Evolutionary conservation across 2,113 vertebrate genomes (phyloP).

Genomic region (Neotragus moschatus): DNA sequence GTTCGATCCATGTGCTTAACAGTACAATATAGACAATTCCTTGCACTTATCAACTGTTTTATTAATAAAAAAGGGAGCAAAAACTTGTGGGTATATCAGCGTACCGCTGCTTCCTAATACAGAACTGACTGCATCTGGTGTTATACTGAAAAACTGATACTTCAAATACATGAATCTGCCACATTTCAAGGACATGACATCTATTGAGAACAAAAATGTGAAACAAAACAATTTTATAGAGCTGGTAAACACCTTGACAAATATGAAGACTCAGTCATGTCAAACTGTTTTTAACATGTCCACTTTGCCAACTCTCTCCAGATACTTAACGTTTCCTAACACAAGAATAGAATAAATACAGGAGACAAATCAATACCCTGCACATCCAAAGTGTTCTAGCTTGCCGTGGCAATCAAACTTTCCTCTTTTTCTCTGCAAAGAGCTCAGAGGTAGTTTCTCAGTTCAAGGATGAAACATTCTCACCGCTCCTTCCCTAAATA

Average conservation of each 20-base stretch:
- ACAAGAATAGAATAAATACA: conserved; percentile 67
- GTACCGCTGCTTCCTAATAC: not conserved
- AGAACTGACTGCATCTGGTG: not conserved
- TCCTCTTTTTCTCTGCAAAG: conserved; percentile 61
- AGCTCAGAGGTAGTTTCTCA: conserved; percentile 59
- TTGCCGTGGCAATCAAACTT: conserved; percentile 61
- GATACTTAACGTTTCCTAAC: conserved; percentile 65
- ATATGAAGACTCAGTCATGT: conserved; percentile 68
- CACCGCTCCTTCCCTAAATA: conserved; percentile 42
- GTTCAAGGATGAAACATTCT: conserved; percentile 74
- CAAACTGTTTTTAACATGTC: conserved; percentile 65
- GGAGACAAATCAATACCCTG: conserved; percentile 65
- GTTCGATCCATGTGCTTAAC: conserved; percentile 37
- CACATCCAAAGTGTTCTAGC: conserved; percentile 54
- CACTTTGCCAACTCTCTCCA: conserved; percentile 63
- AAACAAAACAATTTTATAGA: conserved; percentile 48
- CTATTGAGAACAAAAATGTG: conserved; percentile 55
- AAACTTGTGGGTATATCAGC: not conserved
- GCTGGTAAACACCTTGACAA: conserved; percentile 66
- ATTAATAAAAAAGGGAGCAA: not conserved
- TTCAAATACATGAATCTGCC: conserved; percentile 51
- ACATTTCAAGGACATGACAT: conserved; percentile 69
- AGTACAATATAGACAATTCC: not conserved
- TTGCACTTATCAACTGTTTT: not conserved
- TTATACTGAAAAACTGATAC: conserved; percentile 39